These are phyloP conservation scores for Talpa occidentalis DNA, from an alignment of 2,113 vertebrate species.

Conservation along the genomic window DNA sequence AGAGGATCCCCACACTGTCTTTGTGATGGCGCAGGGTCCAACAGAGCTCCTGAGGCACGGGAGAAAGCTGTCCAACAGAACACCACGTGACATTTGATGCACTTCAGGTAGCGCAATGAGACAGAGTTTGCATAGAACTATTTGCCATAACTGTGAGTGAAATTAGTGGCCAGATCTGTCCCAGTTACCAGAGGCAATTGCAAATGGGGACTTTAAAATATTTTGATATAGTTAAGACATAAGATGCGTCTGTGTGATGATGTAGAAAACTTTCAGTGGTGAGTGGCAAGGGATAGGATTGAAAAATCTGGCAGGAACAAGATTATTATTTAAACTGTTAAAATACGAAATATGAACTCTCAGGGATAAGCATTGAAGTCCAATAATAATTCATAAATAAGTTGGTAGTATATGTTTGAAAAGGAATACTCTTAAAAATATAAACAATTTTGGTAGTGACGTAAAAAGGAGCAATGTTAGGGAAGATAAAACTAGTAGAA, in stretches of 20 bases:
- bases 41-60: not conserved
- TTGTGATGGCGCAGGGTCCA: accelerated
- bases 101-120: not conserved
- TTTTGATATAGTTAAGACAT: not conserved
- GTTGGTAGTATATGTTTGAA: not conserved
- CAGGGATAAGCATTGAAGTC: not conserved
- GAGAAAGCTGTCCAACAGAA: not conserved
- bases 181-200: not conserved
- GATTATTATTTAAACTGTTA: not conserved
- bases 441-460: not conserved
- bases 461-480: not conserved
- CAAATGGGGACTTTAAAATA: not conserved
- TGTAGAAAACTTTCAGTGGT: not conserved
- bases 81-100: not conserved
- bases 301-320: not conserved
- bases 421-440: not conserved
- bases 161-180: not conserved
- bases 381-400: not conserved
- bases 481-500: not conserved
- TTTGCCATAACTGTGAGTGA: not conserved
- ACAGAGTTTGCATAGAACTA: not conserved
- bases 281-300: not conserved
- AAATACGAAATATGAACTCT: not conserved
- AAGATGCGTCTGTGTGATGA: accelerated
- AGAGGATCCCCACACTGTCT: accelerated